phyloP scores from a whole-genome alignment of 1,140 invertebrate genomes.

The Procambarus clarkii region DNA sequence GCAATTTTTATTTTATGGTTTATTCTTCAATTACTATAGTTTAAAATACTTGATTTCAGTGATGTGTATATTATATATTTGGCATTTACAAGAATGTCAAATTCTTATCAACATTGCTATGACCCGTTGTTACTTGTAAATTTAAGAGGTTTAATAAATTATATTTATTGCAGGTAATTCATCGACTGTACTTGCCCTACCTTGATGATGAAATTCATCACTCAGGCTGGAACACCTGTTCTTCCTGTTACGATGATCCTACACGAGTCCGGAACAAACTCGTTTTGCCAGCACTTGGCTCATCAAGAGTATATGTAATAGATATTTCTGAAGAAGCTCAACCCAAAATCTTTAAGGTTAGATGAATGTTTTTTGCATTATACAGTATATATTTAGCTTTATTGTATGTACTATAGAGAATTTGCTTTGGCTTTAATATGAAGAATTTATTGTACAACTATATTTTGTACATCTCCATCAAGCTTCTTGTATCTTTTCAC shows the following conservation, averaged over 20 bases:
- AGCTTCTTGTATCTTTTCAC: too few relatives aligned
- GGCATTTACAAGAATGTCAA: too few relatives aligned
- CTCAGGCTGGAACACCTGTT: slow-evolving; percentile 95
- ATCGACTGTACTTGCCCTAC: slow-evolving; percentile 86
- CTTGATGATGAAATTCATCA: slow-evolving; percentile 95
- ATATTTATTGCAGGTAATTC: slow-evolving; percentile 84
- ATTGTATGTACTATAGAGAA: too few relatives aligned
- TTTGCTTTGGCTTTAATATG: too few relatives aligned
- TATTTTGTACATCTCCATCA: too few relatives aligned
- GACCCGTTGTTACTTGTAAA: too few relatives aligned
- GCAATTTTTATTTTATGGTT: too few relatives aligned
- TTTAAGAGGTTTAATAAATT: background rate
- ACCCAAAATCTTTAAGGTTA: slow-evolving; percentile 82
- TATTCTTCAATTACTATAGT: too few relatives aligned
- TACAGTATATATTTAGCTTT: background rate
- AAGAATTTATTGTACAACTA: too few relatives aligned
- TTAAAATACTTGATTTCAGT: too few relatives aligned
- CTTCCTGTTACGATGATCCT: slow-evolving; percentile 72
- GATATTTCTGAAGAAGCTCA: slow-evolving; percentile 85
- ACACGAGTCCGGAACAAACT: slow-evolving; percentile 77
- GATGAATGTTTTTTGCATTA: background rate
- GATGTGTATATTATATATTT: too few relatives aligned
- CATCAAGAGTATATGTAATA: slow-evolving; percentile 90
- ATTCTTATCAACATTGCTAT: too few relatives aligned
- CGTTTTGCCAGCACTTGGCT: slow-evolving; percentile 88